phyloP scores from a whole-genome alignment of 2,797 vertebrate species.

The Xenops minutus region DNA sequence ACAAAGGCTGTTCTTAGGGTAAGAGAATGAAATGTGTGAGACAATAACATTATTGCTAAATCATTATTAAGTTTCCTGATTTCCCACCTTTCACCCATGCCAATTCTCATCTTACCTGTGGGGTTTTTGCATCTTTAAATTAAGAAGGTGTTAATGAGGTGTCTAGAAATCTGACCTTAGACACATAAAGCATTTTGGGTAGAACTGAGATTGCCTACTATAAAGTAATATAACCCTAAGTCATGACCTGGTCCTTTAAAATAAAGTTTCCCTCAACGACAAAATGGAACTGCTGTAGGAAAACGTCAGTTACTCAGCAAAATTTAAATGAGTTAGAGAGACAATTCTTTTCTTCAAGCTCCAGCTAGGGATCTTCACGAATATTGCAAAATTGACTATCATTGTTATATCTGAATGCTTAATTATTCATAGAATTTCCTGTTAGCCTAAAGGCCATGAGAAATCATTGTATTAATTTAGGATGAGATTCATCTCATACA shows the following conservation, averaged over 20 bases:
- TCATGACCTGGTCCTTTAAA: not conserved
- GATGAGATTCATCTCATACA: not conserved
- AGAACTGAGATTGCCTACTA: not conserved
- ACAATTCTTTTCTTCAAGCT: not conserved
- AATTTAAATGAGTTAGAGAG: not conserved
- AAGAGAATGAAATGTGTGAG: slow-evolving; percentile 49
- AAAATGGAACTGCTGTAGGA: not conserved
- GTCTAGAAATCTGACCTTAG: not conserved
- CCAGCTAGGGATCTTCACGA: not conserved
- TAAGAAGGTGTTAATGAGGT: not conserved
- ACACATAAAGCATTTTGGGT: not conserved
- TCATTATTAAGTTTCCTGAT: slow-evolving; percentile 5
- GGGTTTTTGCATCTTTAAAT: not conserved
- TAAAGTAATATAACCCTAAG: not conserved
- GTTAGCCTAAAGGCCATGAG: not conserved
- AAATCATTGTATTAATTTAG: not conserved
- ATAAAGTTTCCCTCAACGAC: not conserved
- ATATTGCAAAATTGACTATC: not conserved
- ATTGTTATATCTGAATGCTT: not conserved
- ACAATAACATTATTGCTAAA: not conserved
- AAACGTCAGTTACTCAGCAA: not conserved
- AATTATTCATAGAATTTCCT: not conserved
- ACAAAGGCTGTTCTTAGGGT: slow-evolving; percentile 37
- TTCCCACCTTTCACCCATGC: not conserved
- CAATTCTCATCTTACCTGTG: not conserved